phyloP scores from a whole-genome alignment of 2,113 vertebrate species.

The Pomatorhinus ruficollis region DNA sequence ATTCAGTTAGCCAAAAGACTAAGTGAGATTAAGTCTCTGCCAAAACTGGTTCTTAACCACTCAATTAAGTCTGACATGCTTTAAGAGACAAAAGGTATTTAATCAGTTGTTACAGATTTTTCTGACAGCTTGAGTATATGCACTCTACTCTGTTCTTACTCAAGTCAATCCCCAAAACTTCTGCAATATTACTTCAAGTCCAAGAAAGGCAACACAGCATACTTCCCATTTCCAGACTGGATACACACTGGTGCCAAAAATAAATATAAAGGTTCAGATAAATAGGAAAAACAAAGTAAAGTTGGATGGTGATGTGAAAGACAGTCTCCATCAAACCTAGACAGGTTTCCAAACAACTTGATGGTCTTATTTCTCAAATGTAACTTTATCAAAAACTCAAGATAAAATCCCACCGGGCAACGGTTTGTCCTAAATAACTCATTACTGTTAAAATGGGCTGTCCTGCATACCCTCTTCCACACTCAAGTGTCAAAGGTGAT shows the following conservation, averaged over 20 bases:
- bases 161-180: conserved; percentile 10
- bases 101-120: conserved; percentile 16
- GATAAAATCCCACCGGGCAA: background rate
- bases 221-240: background rate
- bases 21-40: conserved; percentile 56
- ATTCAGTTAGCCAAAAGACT: conserved; percentile 53
- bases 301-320: background rate
- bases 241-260: background rate
- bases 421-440: background rate
- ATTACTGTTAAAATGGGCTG: background rate
- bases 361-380: background rate
- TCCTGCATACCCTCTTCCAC: background rate
- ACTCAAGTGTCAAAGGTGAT: background rate
- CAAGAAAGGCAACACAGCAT: background rate
- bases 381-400: background rate
- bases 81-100: conserved; percentile 47
- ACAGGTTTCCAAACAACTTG: background rate
- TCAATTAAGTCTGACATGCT: conserved; percentile 54
- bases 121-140: conserved; percentile 19
- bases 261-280: background rate
- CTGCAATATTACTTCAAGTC: background rate
- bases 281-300: background rate
- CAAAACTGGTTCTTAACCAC: conserved; percentile 46
- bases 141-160: background rate
- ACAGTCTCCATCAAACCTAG: background rate